Evolutionary conservation across 2,113 vertebrate genomes (phyloP), one percentile per base, ranked within the genome.

Genomic region (Telmatochromis sp.): DNA sequence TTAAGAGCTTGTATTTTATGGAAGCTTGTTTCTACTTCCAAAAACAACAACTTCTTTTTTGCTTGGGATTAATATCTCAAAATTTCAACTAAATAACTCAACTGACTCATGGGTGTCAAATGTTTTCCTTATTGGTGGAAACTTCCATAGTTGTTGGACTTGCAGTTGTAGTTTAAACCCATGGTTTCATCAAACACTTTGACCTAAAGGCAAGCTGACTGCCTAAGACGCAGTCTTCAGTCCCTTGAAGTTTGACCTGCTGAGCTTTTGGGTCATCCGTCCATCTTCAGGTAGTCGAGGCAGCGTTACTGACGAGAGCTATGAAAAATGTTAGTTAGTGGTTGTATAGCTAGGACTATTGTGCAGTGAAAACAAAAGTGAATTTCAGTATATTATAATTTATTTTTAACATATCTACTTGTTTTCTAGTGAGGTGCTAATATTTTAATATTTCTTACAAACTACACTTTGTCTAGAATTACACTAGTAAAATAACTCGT

Each of bases 301-400:
- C 65, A 42, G n/a, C 0, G 1, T 1, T 8, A 21, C 35, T 68
- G 60, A 63, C 4, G 31, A 65, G 33, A 2, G 60, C 63, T 37
- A 0, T 37, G 7, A 37, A 68, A 68, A 68, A 21, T 7, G 33
- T 0, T 37, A 21, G 33, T 37, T 68, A 68, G 6, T 68, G 2
- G 63, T 37, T 2, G 19, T 45, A 23, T 4, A 73, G 37, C 65
- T 23, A 26, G 21, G 40, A 28, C 23, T 1, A 1, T 45, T 73
- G 14, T 47, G 23, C 21, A 75, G 14, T 47, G 40, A 75, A 73
- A 73, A 45, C 37, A 45, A 42, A 42, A 47, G 68, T 0, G 40
- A 73, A 26, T 45, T 28, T 75, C 68, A 47, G 42, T 73, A 7
- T 75, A 28, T 47, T 47, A 17, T 26, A 45, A 26, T 15, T 40